Evolutionary conservation across 2,888 invertebrate species (phyloP), one percentile per base, ranked within the genome.

Genomic region (Platerodrilus igneus): DNA sequence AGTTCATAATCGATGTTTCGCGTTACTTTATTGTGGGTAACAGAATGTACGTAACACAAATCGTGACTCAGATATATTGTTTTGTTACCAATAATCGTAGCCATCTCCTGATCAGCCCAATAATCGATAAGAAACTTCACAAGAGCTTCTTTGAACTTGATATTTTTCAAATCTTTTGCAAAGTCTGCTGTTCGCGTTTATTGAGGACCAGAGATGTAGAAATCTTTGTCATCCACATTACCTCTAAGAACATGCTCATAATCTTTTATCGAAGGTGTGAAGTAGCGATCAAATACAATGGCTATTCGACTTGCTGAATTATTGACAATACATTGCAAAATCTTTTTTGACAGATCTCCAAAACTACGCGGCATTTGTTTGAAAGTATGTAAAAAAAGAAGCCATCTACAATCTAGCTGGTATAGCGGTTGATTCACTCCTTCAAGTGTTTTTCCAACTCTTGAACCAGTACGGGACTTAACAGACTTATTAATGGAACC

Each of bases 41-140:
- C 38, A 2, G 10, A 20, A 37, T 45, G 48, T 15, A 9, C 28
- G 18, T 51, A 51, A 45, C 51, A 54, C 21, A 30, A 23, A 23
- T 51, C 45, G 27, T 38, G 38, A 23, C 25, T 51, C n/a, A 53
- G 1, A 31, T 49, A 47, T 9, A 59, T 51, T 28, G 22, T 44
- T 45, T 57, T 57, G 10, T 38, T 41, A 28, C 54, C 53, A 18
- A 57, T 51, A 41, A 52, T 39, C 15, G 48, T 3, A 7, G 45
- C 47, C 49, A 56, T 50, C 23, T 58, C 55, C 22, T 49, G 25
- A 37, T 37, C 33, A 33, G 48, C 35, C 58, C 56, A 59, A 48
- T 58, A 47, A 10, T 52, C 45, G 13, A 56, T 53, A 1, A 59
- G 37, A 44, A 59, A 59, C 11, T 51, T 45, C 2, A 56, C 56